These are phyloP conservation scores for Melanostigma gelatinosum DNA, from an alignment of 2,113 vertebrate genomes.

Conservation along the genomic window DNA sequence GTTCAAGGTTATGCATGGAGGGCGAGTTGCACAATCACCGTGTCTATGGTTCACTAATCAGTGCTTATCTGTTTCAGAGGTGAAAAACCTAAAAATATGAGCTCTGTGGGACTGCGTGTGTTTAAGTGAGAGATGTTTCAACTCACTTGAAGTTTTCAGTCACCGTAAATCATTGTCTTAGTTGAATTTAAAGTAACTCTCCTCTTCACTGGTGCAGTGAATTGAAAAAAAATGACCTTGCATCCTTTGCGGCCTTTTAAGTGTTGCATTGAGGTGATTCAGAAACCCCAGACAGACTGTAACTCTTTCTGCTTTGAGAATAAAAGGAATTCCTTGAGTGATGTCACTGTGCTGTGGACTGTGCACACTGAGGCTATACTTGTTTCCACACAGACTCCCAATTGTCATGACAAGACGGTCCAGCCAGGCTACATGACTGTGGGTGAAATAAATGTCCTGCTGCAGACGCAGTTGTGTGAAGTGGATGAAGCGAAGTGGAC, in stretches of 20 bases:
- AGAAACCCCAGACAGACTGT: not conserved
- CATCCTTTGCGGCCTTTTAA: not conserved
- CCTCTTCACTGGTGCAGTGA: not conserved
- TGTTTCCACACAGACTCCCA: slow-evolving; percentile 51
- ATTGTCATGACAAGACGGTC: slow-evolving; percentile 59
- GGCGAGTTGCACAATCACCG: slow-evolving; percentile 55
- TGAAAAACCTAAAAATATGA: slow-evolving; percentile 43
- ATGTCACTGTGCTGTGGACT: slow-evolving; percentile 27
- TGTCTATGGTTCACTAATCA: slow-evolving; percentile 60
- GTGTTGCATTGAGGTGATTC: not conserved
- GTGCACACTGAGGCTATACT: slow-evolving; percentile 38
- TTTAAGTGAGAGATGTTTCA: not conserved
- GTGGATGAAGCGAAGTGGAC: slow-evolving; percentile 24
- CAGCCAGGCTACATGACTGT: slow-evolving; percentile 22
- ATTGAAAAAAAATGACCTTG: not conserved
- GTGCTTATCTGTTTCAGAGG: slow-evolving; percentile 58
- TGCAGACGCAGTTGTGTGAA: slow-evolving; percentile 10
- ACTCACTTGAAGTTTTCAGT: slow-evolving; percentile 1
- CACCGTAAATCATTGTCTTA: not conserved
- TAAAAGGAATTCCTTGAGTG: slow-evolving; percentile 29
- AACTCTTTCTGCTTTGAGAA: slow-evolving; percentile 25
- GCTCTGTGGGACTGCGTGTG: slow-evolving; percentile 17
- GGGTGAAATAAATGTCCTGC: slow-evolving; percentile 27
- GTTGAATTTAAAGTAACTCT: not conserved
- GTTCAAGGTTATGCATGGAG: slow-evolving; percentile 60